Base-by-base conservation (phyloP, 2,888 invertebrate genomes). In the Sinhomidia bicolor region DNA sequence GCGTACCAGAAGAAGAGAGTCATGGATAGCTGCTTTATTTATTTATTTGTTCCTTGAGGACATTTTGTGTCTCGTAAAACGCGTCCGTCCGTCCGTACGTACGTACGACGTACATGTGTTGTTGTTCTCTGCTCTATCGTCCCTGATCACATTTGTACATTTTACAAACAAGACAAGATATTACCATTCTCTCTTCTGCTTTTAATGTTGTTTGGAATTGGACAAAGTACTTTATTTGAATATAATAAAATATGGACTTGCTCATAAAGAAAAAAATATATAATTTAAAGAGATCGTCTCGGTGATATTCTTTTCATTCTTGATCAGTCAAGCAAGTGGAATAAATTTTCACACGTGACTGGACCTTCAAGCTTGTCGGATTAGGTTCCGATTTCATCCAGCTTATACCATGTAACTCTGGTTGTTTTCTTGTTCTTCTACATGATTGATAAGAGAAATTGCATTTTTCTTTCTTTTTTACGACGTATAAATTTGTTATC, bases 291-390 rank as follows among this genome's bases (percentile, higher is more conserved):
- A 71, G 71, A 71, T 71, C 44, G 6, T 71, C 29, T 12, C 44
- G 9, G 71, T 71, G 71, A 44, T 71, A 44, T 71, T 71, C 23
- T 51, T 26, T 76, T 62, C 20, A 76, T 23, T 26, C 26, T 54
- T 51, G 60, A 78, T 57, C 62, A 74, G 12, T 20, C 14, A 54
- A 41, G 36, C 68, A 44, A 68, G 60, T 57, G 74, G 57, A 87
- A 82, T 60, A 76, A 81, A 82, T 62, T 88, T 88, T 82, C 78
- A 88, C 74, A 83, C 88, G 82, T 83, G 88, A 88, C 88, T 78
- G 65, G 71, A 74, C 32, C 44, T 51, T 32, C n/a, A n/a, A n/a
- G 54, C 65, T 79, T 12, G 20, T 20, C 20, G 68, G 79, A 78
- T 85, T 85, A 85, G 36, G 54, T 76, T 76, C 76, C 29, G 44